Evolutionary conservation across 2,888 invertebrate genomes (phyloP), one percentile per base, ranked within the genome.

Genomic region (Cristatella mucedo): DNA sequence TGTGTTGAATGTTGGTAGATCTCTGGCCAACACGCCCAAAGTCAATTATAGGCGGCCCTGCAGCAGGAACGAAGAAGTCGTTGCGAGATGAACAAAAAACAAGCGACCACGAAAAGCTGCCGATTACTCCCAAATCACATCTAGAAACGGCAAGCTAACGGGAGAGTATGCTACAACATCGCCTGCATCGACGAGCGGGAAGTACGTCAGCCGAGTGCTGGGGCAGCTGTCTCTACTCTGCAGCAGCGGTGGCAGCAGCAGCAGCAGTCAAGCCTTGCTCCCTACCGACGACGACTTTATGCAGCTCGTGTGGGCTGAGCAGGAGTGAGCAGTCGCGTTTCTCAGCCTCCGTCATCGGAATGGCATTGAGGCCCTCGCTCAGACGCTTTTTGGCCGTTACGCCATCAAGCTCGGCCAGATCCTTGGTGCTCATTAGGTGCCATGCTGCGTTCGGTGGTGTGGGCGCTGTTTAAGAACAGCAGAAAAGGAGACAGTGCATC

Each of bases 21-120:
- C 59, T 48, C 21, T 59, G 46, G 47, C 64, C 63, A 5, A 64
- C 59, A 29, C 54, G 47, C 21, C 58, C 60, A 51, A 63, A 66
- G 47, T 66, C 59, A 21, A 66, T 48, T 2, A 51, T 51, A 9
- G 61, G 52, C 3, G 65, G 64, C 9, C 60, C 65, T 63, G 47
- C 7, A 42, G 45, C 39, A 19, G 15, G 41, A n/a, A n/a, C n/a
- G n/a, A n/a, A n/a, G n/a, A n/a, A n/a, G n/a, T n/a, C n/a, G n/a
- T n/a, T n/a, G n/a, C n/a, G n/a, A n/a, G n/a, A n/a, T n/a, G n/a
- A n/a, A n/a, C n/a, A n/a, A n/a, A n/a, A n/a, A n/a, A n/a, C n/a
- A n/a, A n/a, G n/a, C n/a, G n/a, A n/a, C n/a, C n/a, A n/a, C n/a
- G n/a, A n/a, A n/a, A n/a, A n/a, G n/a, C n/a, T n/a, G n/a, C n/a